A percentile compares a stretch with the other conserved stretches of the same genome.
These are phyloP conservation scores for Petrocephalus zakoni DNA, from an alignment of 2,113 vertebrate species.

Conservation along the genomic window DNA sequence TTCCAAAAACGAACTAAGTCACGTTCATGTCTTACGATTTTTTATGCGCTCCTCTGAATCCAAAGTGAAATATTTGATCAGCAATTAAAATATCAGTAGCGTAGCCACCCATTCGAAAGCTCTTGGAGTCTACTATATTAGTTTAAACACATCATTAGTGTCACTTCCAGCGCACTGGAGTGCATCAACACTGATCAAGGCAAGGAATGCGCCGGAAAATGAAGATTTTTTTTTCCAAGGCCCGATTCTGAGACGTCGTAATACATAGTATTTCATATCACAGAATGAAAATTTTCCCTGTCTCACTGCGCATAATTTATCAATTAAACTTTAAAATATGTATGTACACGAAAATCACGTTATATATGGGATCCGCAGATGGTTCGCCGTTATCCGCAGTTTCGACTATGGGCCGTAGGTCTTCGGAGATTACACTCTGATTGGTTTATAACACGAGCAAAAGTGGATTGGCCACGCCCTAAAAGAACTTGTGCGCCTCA, in stretches of 20 bases:
- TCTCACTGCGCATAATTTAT: background rate
- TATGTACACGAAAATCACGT: background rate
- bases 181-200: background rate
- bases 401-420: background rate
- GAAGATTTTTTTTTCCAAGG: background rate
- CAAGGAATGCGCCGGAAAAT: background rate
- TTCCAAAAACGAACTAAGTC: background rate
- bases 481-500: background rate
- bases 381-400: background rate
- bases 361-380: background rate
- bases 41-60: background rate
- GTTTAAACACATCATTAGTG: background rate
- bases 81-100: background rate
- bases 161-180: background rate
- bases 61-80: background rate
- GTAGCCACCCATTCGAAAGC: background rate
- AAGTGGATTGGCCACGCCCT: background rate
- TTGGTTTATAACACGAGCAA: background rate
- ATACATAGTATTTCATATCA: background rate
- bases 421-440: background rate
- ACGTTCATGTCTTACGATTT: background rate
- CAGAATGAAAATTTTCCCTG: background rate
- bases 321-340: background rate
- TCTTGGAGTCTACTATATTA: background rate
- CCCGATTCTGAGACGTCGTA: background rate